Evolutionary conservation across 2,888 invertebrate genomes (phyloP).

Genomic region (Julus scandinavius): DNA sequence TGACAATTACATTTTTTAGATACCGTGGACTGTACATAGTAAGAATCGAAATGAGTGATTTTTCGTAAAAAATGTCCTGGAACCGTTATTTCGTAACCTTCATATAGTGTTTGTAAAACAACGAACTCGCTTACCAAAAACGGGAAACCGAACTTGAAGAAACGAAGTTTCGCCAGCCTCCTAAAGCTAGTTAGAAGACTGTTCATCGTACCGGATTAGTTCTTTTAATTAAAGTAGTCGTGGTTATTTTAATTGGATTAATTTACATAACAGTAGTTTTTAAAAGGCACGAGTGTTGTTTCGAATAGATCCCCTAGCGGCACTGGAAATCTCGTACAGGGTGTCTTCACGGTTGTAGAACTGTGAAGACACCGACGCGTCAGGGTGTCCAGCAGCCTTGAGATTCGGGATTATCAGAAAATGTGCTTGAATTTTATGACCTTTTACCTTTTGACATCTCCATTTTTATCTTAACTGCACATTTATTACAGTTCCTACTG

Average conservation of each 20-base stretch:
- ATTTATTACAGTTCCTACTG: neutral
- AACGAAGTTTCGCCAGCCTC: slow-evolving; percentile 40
- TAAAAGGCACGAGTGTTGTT: no score
- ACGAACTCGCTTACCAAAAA: slow-evolving; percentile 72
- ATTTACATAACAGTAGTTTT: no score
- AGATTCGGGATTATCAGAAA: no score
- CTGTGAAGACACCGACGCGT: no score
- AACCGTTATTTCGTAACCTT: neutral
- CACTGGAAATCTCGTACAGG: neutral
- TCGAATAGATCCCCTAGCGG: neutral
- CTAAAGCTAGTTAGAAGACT: neutral
- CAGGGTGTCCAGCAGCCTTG: no score
- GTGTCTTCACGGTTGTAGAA: neutral
- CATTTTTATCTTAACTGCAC: neutral
- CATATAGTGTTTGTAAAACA: neutral
- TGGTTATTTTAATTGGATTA: no score
- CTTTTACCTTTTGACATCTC: neutral
- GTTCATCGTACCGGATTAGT: neutral
- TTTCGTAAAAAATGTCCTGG: no score
- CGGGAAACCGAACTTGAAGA: slow-evolving; percentile 76
- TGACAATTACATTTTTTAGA: no score
- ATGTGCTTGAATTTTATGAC: no score
- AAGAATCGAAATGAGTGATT: no score
- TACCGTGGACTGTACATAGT: no score
- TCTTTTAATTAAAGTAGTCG: neutral